These are phyloP conservation scores for Amphipyra tragopoginis DNA, from an alignment of 2,888 invertebrate genomes.

Conservation along the genomic window DNA sequence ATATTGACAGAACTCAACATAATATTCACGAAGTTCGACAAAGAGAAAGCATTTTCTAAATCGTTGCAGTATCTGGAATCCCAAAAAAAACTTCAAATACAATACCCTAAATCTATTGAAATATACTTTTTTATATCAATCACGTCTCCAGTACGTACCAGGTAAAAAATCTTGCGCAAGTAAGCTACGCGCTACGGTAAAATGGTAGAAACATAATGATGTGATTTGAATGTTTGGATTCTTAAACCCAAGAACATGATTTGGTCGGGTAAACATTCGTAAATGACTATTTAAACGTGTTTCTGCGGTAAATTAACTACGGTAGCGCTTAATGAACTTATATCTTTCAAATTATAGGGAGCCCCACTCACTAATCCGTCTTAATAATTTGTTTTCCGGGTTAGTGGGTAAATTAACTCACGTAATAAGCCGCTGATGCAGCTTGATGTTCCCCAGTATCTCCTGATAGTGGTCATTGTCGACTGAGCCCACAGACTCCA, in stretches of 20 bases:
- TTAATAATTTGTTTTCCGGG: neutral
- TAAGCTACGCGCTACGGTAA: slow-evolving; percentile 17
- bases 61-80: slow-evolving; percentile 81
- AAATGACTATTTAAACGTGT: slow-evolving; percentile 40
- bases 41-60: slow-evolving; percentile 81
- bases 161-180: slow-evolving; percentile 39
- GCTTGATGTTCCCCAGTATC: slow-evolving; percentile 76
- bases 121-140: slow-evolving; percentile 43
- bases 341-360: slow-evolving; percentile 5
- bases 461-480: slow-evolving; percentile 76
- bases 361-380: neutral
- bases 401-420: slow-evolving; percentile 36
- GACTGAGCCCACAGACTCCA: slow-evolving; percentile 69
- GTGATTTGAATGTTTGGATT: slow-evolving; percentile 36
- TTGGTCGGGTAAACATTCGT: slow-evolving; percentile 37
- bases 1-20: slow-evolving; percentile 84
- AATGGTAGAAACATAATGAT: slow-evolving; percentile 26
- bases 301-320: slow-evolving; percentile 30
- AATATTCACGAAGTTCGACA: slow-evolving; percentile 81
- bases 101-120: slow-evolving; percentile 32
- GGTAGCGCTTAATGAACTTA: slow-evolving; percentile 9
- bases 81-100: slow-evolving; percentile 51
- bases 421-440: slow-evolving; percentile 84
- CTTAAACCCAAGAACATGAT: slow-evolving; percentile 36
- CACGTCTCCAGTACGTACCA: slow-evolving; percentile 28